These are phyloP conservation scores for Phortica okadai DNA, from an alignment of 2,888 invertebrate species.

Conservation along the genomic window DNA sequence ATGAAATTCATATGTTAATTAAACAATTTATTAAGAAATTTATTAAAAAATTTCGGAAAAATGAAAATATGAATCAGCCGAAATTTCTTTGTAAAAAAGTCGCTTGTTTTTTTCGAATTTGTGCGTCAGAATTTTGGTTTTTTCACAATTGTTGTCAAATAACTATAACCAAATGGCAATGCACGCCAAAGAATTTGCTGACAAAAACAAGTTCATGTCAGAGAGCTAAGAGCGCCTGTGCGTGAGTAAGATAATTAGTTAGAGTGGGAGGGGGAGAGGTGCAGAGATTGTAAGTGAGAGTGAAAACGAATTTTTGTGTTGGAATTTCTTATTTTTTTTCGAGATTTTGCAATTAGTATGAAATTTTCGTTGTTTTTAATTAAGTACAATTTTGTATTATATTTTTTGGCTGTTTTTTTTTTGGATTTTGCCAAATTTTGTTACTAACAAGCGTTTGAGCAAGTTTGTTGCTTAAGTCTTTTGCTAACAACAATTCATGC, in stretches of 20 bases:
- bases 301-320: background rate
- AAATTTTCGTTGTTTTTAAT: slow-evolving; percentile 12
- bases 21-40: no score
- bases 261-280: no score
- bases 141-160: background rate
- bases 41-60: no score
- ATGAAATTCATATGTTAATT: no score
- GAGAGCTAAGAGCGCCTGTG: background rate
- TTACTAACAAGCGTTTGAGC: background rate
- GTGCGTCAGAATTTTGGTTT: background rate
- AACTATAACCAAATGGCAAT: slow-evolving; percentile 1
- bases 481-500: background rate
- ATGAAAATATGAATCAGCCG: no score
- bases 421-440: no score
- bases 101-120: background rate
- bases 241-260: background rate
- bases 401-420: background rate
- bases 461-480: slow-evolving; percentile 41
- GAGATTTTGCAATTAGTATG: background rate
- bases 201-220: slow-evolving; percentile 16
- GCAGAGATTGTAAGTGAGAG: slow-evolving; percentile 43
- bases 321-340: background rate
- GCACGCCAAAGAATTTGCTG: background rate
- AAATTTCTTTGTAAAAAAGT: no score
- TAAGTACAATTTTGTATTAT: slow-evolving; percentile 16